Conservation (phyloP, 2,797 vertebrate genomes). For the Chelonia mydas region DNA sequence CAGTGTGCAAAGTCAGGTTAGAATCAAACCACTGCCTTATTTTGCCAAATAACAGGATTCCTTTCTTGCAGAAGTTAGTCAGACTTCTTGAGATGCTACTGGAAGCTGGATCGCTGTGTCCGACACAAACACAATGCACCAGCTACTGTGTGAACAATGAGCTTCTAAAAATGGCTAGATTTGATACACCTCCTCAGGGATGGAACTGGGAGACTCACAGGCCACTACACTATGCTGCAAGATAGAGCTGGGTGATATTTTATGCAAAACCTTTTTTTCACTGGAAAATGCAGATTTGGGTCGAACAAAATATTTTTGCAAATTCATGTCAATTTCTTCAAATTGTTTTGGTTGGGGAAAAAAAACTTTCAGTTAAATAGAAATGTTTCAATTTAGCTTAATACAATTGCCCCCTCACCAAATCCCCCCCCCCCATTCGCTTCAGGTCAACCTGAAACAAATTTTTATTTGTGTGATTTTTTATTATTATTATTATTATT, state of each 20-base stretch:
- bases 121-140: not conserved
- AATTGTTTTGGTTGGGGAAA: not conserved
- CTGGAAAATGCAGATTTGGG: not conserved
- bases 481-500: too few relatives aligned
- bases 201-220: not conserved
- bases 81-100: not conserved
- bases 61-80: not conserved
- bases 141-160: not conserved
- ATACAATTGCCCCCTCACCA: not conserved
- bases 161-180: not conserved
- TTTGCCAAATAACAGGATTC: not conserved
- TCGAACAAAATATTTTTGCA: not conserved
- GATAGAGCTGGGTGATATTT: not conserved
- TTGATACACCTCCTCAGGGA: not conserved
- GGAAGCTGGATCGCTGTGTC: not conserved
- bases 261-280: not conserved
- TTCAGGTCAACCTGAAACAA: too few relatives aligned
- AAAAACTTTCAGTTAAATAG: not conserved
- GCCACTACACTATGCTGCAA: not conserved
- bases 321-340: not conserved
- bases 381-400: not conserved
- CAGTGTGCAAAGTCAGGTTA: not conserved
- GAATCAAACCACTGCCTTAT: not conserved
- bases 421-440: not conserved
- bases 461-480: not conserved